Conservation (phyloP, 2,888 invertebrate genomes). For the Cerceris ruficornis region DNA sequence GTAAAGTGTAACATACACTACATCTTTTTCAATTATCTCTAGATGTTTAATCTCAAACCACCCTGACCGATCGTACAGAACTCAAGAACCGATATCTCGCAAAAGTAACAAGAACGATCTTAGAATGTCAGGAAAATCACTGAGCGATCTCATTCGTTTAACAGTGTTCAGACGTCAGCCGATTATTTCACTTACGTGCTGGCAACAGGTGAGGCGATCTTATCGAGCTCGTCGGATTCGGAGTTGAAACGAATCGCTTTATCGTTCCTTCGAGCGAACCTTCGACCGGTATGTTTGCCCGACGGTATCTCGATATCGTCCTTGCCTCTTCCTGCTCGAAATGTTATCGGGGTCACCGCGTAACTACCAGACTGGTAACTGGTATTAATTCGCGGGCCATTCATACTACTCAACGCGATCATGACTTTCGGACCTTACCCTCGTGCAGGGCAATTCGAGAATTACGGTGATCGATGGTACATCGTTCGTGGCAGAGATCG, state of each 20-base stretch:
- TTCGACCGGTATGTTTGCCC: neutral
- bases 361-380: slow-evolving; percentile 14
- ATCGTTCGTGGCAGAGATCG: slow-evolving; percentile 16
- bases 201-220: slow-evolving; percentile 56
- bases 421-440: slow-evolving; percentile 15
- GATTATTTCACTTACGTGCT: slow-evolving; percentile 37
- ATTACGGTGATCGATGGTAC: slow-evolving; percentile 47
- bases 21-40: too few relatives aligned
- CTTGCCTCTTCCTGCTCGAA: slow-evolving; percentile 3
- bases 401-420: slow-evolving; percentile 29
- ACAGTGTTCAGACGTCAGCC: slow-evolving; percentile 15
- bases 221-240: slow-evolving; percentile 32
- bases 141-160: slow-evolving; percentile 25
- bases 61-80: too few relatives aligned
- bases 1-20: too few relatives aligned
- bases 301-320: neutral
- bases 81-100: neutral
- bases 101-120: neutral
- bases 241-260: slow-evolving; percentile 38
- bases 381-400: slow-evolving; percentile 26
- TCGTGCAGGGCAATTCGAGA: slow-evolving; percentile 21
- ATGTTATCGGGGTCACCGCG: slow-evolving; percentile 43
- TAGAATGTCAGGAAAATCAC: neutral
- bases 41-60: too few relatives aligned
- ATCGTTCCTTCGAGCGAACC: slow-evolving; percentile 14